These are phyloP conservation scores for Euglossa dilemma DNA, from an alignment of 1,140 invertebrate genomes.

Conservation along the genomic window DNA sequence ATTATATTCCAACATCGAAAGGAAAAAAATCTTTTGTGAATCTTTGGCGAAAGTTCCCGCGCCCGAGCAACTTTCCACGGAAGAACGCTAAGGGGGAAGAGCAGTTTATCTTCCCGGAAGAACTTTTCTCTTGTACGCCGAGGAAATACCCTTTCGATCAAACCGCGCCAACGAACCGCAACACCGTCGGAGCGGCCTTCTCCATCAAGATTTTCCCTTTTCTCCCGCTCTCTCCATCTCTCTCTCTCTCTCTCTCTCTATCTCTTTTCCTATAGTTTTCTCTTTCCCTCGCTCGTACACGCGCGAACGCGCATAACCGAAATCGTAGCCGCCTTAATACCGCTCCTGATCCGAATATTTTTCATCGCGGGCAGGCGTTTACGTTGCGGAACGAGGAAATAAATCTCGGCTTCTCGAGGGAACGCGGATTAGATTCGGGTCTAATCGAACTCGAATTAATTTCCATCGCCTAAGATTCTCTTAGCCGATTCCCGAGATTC, in stretches of 20 bases:
- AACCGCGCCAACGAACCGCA: conserved; percentile 58
- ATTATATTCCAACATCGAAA: conserved; percentile 46
- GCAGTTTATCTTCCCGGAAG: conserved; percentile 65
- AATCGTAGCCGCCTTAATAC: not conserved
- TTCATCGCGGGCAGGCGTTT: no score
- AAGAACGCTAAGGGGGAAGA: conserved; percentile 14
- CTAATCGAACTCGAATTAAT: conserved; percentile 16
- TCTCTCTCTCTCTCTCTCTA: no score
- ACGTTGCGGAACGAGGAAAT: not conserved
- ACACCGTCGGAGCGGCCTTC: conserved; percentile 43
- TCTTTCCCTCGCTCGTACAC: not conserved
- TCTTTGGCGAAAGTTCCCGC: conserved; percentile 58
- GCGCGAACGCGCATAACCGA: no score
- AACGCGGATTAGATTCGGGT: not conserved
- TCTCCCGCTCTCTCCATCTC: not conserved
- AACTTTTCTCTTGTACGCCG: conserved; percentile 60
- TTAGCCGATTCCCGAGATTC: not conserved
- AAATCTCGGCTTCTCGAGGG: not conserved
- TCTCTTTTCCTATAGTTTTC: not conserved
- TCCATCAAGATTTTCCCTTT: conserved; percentile 35
- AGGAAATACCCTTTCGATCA: conserved; percentile 68
- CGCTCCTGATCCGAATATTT: not conserved
- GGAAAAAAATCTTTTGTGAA: conserved; percentile 66
- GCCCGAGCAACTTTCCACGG: conserved; percentile 19
- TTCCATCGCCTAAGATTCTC: not conserved